phyloP scores from a whole-genome alignment of 2,797 vertebrate genomes.

The Anguilla megastoma region DNA sequence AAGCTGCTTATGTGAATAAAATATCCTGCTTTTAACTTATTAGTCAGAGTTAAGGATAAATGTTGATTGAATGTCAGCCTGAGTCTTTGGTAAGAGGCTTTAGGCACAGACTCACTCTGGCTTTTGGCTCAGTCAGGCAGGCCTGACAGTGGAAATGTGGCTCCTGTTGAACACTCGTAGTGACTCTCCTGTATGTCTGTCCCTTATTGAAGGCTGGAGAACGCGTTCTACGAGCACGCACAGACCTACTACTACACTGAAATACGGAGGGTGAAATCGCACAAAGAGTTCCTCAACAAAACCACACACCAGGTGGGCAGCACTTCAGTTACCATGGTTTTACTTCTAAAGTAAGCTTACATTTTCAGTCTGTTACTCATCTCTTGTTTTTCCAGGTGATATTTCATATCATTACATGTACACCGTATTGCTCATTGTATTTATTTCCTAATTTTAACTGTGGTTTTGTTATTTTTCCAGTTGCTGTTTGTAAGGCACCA shows the following conservation, averaged over 20 bases:
- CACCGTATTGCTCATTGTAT: background rate
- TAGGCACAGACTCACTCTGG: background rate
- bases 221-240: constrained; percentile 96
- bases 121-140: too few relatives aligned
- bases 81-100: background rate
- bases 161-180: background rate
- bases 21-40: background rate
- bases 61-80: background rate
- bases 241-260: constrained; percentile 98
- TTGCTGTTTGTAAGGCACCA: constrained; percentile 98
- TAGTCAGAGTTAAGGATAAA: background rate
- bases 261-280: constrained; percentile 95
- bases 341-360: background rate
- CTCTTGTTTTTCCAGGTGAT: background rate
- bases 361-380: background rate
- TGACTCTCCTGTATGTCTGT: background rate
- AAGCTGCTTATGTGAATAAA: background rate
- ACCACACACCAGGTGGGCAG: constrained; percentile 92
- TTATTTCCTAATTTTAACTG: background rate
- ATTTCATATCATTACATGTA: background rate
- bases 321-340: background rate
- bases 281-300: constrained; percentile 98
- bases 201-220: constrained; percentile 83
- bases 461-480: constrained; percentile 65
- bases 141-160: too few relatives aligned